A percentile compares a stretch with the other conserved stretches of the same genome.
phyloP scores from a whole-genome alignment of 2,113 vertebrate genomes.

The Ptyas mucosa region DNA sequence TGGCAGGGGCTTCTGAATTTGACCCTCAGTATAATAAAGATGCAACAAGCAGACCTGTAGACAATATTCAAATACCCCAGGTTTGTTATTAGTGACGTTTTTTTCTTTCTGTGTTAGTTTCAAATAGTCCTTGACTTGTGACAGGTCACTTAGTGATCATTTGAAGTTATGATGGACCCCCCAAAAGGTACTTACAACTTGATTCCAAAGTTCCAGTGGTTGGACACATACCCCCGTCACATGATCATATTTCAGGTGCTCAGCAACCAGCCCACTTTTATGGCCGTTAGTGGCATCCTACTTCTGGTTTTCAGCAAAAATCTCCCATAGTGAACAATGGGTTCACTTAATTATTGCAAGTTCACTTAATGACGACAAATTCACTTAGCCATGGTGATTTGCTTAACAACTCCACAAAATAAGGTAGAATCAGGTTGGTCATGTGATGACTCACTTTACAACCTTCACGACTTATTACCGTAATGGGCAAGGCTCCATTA shows the following conservation, averaged over 20 bases:
- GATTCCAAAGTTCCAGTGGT: not conserved
- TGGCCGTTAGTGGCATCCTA: too few relatives aligned
- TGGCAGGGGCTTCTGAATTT: slow-evolving; percentile 95
- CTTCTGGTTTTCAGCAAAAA: not conserved
- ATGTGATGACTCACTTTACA: not conserved
- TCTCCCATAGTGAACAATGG: not conserved
- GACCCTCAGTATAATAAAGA: slow-evolving; percentile 98
- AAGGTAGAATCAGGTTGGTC: not conserved
- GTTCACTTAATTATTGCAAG: not conserved
- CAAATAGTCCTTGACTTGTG: not conserved
- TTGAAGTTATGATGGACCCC: not conserved
- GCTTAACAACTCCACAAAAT: not conserved
- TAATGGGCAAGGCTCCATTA: not conserved
- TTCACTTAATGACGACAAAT: not conserved
- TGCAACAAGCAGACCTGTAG: slow-evolving; percentile 91
- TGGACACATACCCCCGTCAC: not conserved
- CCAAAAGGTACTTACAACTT: not conserved
- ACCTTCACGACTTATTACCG: not conserved
- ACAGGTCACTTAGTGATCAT: not conserved
- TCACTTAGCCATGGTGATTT: not conserved
- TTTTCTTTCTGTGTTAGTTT: slow-evolving; percentile 13
- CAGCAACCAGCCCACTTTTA: not conserved
- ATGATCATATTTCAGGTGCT: not conserved
- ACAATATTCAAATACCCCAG: slow-evolving; percentile 96
- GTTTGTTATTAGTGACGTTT: slow-evolving; percentile 61